Base-by-base conservation (phyloP, 2,888 invertebrate genomes). In the Lasiommata megera region DNA sequence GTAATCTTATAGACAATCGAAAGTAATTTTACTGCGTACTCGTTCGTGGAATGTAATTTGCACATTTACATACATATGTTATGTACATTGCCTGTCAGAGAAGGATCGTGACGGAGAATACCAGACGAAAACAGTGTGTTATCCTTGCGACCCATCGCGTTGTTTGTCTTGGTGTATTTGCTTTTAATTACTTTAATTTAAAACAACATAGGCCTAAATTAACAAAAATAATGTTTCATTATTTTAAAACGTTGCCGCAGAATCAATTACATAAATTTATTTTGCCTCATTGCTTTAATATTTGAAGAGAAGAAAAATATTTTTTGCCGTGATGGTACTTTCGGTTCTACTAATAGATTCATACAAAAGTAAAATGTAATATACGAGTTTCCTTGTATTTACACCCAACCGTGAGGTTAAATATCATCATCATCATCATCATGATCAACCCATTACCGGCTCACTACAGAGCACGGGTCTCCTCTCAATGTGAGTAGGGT, bases 131-230 rank as follows among this genome's bases (percentile, higher is more conserved):
- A 44, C 51, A 59, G 52, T 48, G 41, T 40, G 6, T 41, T 41
- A 56, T 46, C 51, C 52, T 55, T 60, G 56, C 60, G 55, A 46
- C 59, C 37, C 55, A 44, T 9, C 34, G 40, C 48, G 54, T 57
- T 64, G 54, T 62, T 71, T 71, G 73, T 71, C 73, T 73, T 70
- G 70, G 72, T 46, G 9, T 53, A 38, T 56, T 52, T 55, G 37
- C 37, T 29, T 52, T 53, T 56, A 40, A 47, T 59, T 56, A 56
- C 29, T 36, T 51, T 41, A 56, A 53, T 53, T 50, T 43, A 31
- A 50, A 53, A 18, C 46, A 40, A 29, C 17, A 34, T 12, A 6
- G 8, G 11, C 6, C 7, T 14, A 40, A 52, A 40, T 31, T 29
- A 46, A 31, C 14, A 17, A 11, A 16, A 16, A 44, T 12, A 17